These are phyloP conservation scores for Halcyon leucocephala DNA, from an alignment of 2,797 vertebrate genomes.

Conservation along the genomic window DNA sequence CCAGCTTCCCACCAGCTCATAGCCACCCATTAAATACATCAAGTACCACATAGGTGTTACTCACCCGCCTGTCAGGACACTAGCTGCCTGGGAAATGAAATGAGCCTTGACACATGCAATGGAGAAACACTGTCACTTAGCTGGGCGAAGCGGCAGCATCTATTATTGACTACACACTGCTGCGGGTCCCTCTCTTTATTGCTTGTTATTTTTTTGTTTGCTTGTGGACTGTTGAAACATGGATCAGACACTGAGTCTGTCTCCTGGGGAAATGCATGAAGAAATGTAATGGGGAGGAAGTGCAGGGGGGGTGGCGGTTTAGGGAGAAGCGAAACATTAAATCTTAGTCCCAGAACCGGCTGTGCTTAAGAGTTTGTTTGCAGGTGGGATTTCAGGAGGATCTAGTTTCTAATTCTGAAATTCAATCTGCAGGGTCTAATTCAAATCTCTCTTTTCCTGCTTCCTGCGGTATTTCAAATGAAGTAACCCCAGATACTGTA, in stretches of 20 bases:
- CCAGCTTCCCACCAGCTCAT: slow-evolving; percentile 71
- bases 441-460: not conserved
- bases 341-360: not conserved
- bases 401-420: not conserved
- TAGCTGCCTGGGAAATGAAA: slow-evolving; percentile 80
- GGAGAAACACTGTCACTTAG: not conserved
- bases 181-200: not conserved
- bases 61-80: slow-evolving; percentile 83
- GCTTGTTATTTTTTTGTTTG: not conserved
- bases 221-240: not conserved
- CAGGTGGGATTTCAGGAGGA: slow-evolving; percentile 34
- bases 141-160: not conserved
- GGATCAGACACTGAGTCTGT: not conserved
- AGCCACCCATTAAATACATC: slow-evolving; percentile 87
- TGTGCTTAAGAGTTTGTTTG: not conserved
- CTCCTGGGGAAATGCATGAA: not conserved
- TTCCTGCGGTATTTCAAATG: not conserved
- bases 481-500: not conserved
- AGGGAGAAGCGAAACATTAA: fast-evolving
- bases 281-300: not conserved
- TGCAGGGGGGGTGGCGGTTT: not conserved
- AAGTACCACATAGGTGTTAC: slow-evolving; percentile 62
- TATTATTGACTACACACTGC: not conserved
- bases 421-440: not conserved
- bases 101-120: slow-evolving; percentile 48